Conservation (phyloP, 30 jellyfish, hydroid and myxozoan genomes). For the Aurelia aurita complex sp. Pacific region DNA sequence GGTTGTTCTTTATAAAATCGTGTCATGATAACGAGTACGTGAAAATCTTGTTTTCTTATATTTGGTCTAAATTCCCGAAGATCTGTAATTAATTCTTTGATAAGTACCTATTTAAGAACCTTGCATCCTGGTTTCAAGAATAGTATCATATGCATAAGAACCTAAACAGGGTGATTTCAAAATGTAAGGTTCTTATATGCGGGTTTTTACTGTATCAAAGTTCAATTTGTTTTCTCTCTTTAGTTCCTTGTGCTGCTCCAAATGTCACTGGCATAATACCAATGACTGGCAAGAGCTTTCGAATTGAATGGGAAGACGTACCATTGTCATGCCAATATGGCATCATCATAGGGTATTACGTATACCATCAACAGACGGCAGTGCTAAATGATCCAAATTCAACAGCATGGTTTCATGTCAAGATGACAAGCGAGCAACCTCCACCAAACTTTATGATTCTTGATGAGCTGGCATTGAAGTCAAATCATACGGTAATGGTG, state of each 20-base stretch:
- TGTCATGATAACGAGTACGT: no score
- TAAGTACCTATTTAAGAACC: no score
- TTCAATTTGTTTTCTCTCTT: not conserved
- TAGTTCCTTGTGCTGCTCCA: conserved; percentile 35
- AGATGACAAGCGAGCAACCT: conserved; percentile 3
- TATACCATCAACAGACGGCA: conserved; percentile 11
- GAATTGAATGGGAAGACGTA: conserved; percentile 35
- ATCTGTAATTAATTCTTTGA: no score
- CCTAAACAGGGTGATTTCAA: no score
- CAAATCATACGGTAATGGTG: conserved; percentile 13
- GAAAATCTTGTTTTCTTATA: no score
- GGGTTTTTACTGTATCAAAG: no score
- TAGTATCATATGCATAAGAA: no score
- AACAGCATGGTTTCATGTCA: not conserved
- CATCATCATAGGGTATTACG: conserved; percentile 12
- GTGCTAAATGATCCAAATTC: not conserved
- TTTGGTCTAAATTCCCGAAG: no score
- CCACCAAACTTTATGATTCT: conserved; percentile 3
- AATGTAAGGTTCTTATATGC: no score
- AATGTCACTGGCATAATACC: conserved; percentile 13
- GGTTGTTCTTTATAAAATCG: no score
- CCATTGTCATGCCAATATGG: conserved; percentile 22
- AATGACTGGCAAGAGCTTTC: conserved; percentile 41
- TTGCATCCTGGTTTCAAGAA: no score
- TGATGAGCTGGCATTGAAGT: conserved; percentile 30